These are phyloP conservation scores for Sesia bembeciformis DNA, from an alignment of 2,888 invertebrate genomes.

Conservation along the genomic window DNA sequence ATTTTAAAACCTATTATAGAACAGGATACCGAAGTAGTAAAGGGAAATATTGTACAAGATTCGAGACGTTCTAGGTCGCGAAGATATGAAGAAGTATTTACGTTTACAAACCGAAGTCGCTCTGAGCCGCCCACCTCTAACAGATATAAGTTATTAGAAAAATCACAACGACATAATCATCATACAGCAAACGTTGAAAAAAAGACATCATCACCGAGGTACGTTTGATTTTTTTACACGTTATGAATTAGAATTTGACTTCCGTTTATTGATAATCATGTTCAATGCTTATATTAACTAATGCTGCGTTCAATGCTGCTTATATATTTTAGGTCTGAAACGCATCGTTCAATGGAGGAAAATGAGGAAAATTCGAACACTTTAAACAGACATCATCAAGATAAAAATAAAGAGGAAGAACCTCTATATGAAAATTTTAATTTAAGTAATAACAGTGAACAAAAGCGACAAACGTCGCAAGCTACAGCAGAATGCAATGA, in stretches of 20 bases:
- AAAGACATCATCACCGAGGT: constrained; percentile 1
- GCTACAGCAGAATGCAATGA: not conserved
- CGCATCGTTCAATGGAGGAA: not conserved
- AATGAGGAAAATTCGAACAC: not conserved
- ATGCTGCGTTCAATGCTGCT: not conserved
- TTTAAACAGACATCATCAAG: constrained; percentile 1
- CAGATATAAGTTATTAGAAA: constrained; percentile 18
- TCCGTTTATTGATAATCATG: too few relatives aligned
- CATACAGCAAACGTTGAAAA: constrained; percentile 5
- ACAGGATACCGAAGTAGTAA: constrained; percentile 17
- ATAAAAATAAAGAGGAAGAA: constrained; percentile 10
- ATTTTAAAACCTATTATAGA: constrained; percentile 45
- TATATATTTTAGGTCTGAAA: constrained; percentile 1
- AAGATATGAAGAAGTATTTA: constrained; percentile 25
- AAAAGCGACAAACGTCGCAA: constrained; percentile 1
- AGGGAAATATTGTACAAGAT: constrained; percentile 6
- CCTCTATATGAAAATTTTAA: constrained; percentile 33
- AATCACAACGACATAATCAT: constrained; percentile 9
- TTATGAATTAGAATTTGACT: too few relatives aligned
- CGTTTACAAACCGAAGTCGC: constrained; percentile 34
- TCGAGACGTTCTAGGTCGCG: constrained; percentile 32
- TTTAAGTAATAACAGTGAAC: constrained; percentile 3
- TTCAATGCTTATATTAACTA: too few relatives aligned
- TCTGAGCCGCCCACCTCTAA: constrained; percentile 50
- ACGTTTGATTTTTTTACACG: not conserved